Conservation (phyloP, 2,797 vertebrate species). For the Nannoperca obscura region DNA sequence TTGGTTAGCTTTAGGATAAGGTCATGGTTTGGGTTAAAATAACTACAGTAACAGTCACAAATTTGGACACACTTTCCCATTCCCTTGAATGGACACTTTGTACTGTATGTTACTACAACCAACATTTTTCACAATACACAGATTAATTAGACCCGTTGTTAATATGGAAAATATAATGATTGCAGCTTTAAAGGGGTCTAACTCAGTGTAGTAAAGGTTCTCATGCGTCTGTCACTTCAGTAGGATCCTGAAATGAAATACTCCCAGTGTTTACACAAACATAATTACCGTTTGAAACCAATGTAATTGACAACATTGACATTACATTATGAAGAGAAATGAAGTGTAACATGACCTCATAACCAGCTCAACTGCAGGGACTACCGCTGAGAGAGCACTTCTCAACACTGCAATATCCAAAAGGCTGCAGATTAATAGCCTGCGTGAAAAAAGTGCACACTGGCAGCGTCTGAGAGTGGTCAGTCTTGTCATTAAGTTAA, state of each 20-base stretch:
- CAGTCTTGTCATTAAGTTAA: constrained; percentile 85
- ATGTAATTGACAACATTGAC: constrained; percentile 39
- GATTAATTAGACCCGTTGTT: neutral
- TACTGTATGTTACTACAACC: too few relatives aligned
- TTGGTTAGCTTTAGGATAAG: too few relatives aligned
- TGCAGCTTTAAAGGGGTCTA: neutral
- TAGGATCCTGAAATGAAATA: constrained; percentile 42
- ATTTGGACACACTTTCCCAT: too few relatives aligned
- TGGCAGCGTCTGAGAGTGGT: constrained; percentile 78
- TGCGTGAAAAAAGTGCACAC: constrained; percentile 50
- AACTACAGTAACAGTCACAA: too few relatives aligned
- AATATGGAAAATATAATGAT: neutral
- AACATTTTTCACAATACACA: neutral
- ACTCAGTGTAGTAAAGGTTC: neutral
- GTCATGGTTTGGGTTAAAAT: too few relatives aligned
- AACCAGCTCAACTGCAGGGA: constrained; percentile 49
- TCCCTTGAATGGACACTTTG: too few relatives aligned
- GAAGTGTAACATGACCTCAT: constrained; percentile 68
- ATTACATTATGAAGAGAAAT: constrained; percentile 68
- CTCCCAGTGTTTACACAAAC: constrained; percentile 50
- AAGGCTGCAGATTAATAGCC: constrained; percentile 64
- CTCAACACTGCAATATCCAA: constrained; percentile 61
- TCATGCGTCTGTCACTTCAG: constrained; percentile 18
- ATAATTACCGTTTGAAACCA: constrained; percentile 51
- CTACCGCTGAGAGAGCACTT: constrained; percentile 50